A percentile compares a stretch with the other conserved stretches of the same genome.
phyloP scores from a whole-genome alignment of 1,140 invertebrate genomes.

The Neomicropteryx cornuta region DNA sequence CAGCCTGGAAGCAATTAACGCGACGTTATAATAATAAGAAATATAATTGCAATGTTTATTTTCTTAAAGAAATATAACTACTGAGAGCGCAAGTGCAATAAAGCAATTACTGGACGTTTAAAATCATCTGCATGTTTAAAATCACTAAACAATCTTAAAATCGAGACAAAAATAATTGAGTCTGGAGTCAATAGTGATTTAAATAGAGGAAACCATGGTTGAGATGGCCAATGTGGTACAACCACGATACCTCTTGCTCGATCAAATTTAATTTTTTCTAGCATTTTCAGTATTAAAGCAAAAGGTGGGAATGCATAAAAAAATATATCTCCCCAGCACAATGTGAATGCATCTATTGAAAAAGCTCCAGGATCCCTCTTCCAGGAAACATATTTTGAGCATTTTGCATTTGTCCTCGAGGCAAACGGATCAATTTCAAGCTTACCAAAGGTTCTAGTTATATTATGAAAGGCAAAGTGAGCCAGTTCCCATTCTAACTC shows the following conservation, averaged over 20 bases:
- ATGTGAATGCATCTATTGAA: constrained; percentile 13
- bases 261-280: constrained; percentile 16
- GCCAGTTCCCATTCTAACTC: constrained; percentile 7
- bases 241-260: constrained; percentile 15
- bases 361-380: constrained; percentile 11
- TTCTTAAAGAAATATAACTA: no score
- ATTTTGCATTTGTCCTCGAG: constrained; percentile 7
- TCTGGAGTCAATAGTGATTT: constrained; percentile 1
- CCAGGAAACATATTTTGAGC: constrained; percentile 13
- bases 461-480: constrained; percentile 1
- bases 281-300: constrained; percentile 11
- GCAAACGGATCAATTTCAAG: constrained; percentile 15
- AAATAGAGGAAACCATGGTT: constrained; percentile 13
- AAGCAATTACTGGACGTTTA: no score
- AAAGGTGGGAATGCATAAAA: constrained; percentile 18
- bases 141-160: constrained; percentile 8
- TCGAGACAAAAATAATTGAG: constrained; percentile 6
- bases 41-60: no score
- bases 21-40: no score
- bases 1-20: no score
- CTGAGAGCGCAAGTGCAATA: no score
- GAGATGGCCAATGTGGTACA: constrained; percentile 15
- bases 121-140: no score
- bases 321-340: constrained; percentile 10
- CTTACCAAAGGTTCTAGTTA: constrained; percentile 1